Base-by-base conservation (phyloP, 2,797 vertebrate species). In the Periophthalmus magnuspinnatus region DNA sequence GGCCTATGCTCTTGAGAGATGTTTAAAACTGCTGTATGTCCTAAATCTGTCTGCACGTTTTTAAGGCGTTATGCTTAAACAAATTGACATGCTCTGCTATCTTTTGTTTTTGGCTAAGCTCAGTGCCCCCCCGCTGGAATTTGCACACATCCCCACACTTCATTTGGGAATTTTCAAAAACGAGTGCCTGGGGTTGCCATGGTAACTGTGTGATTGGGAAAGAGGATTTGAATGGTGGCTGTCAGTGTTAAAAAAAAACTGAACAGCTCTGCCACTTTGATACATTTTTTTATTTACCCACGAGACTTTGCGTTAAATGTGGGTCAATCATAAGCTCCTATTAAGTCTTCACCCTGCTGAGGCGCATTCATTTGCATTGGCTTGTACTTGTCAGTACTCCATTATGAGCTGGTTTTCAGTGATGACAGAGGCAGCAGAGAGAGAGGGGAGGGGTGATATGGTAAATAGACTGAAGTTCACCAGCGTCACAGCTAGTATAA, bases 121-220 rank as follows among this genome's bases (percentile, higher is more conserved):
- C 78, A 62, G 76, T 77, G 72, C 69, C 72, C 58, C 41, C 55
- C 77, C 62, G 11, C 82, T 82, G 90, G 89, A 90, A 90, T 88
- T 89, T 86, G 70, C 78, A 77, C 69, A 70, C 74, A 83, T 87
- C 71, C 76, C 72, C 47, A 72, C 55, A 33, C 70, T 78, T 86
- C 78, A 76, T 87, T 89, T 88, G 80, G 77, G 84, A 86, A 81
- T 85, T 82, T 85, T 85, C 78, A 38, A 84, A 90, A 86, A 16
- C 69, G 55, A 67, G 80, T 81, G 87, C 72, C 71, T 88, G 80
- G 77, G 66, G 91, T 92, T 90, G 89, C 90, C 90, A 86, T 71
- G 90, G 90, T 89, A 92, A 92, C 91, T 64, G 81, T 81, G 81
- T 84, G 86, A 91, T 85, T 85, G 81, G 85, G 79, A 82, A 81